Percentiles rank a stretch among this genome's conserved stretches.
Conservation (phyloP, 2,113 vertebrate genomes). For the Vombatus ursinus region DNA sequence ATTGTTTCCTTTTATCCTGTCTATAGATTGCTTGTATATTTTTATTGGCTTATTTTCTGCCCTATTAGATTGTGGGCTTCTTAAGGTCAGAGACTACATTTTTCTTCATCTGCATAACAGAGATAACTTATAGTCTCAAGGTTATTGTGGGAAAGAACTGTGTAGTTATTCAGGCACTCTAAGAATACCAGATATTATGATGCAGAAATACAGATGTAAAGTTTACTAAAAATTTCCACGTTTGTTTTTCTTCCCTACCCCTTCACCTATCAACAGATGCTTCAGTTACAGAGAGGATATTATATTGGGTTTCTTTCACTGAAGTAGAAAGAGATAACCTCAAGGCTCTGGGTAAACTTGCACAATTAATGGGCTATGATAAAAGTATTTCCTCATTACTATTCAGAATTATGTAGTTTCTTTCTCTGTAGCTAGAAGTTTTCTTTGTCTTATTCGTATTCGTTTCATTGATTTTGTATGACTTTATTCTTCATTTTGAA, state of each 20-base stretch:
- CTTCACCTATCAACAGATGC: background rate
- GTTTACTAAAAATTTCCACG: slow-evolving; percentile 18
- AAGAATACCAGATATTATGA: background rate
- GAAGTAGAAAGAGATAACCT: slow-evolving; percentile 33
- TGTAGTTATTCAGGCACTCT: no score
- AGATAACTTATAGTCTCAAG: slow-evolving; percentile 3
- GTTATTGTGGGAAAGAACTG: background rate
- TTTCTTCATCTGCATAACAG: slow-evolving; percentile 1
- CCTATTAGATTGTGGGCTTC: background rate
- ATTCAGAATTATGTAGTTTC: slow-evolving; percentile 26
- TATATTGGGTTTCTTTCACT: slow-evolving; percentile 44
- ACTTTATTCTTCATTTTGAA: slow-evolving; percentile 11
- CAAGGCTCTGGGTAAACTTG: slow-evolving; percentile 48
- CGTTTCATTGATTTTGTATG: slow-evolving; percentile 60
- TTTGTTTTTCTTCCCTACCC: background rate
- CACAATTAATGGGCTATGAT: slow-evolving; percentile 43
- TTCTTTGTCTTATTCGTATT: slow-evolving; percentile 66
- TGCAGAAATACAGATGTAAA: slow-evolving; percentile 39
- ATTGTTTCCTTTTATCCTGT: background rate
- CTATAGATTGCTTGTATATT: no score
- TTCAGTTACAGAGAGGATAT: slow-evolving; percentile 1
- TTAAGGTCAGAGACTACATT: background rate
- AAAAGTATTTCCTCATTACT: slow-evolving; percentile 46
- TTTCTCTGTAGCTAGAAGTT: slow-evolving; percentile 54
- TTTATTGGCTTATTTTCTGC: no score